Percentiles rank a stretch among this genome's conserved stretches.
Conservation (phyloP, 2,888 invertebrate species). For the Dioctria linearis region DNA sequence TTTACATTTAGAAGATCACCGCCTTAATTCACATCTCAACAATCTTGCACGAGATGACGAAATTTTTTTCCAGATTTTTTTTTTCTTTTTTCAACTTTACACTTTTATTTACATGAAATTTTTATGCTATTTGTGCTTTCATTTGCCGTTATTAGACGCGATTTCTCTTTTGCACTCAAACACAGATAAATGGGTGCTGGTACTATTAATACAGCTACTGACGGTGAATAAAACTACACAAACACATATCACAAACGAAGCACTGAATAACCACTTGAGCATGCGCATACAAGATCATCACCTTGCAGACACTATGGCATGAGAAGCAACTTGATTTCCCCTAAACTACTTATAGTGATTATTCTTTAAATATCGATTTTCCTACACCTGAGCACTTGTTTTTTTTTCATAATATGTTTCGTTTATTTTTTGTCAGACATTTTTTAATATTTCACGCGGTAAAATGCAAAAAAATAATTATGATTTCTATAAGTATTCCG, state of each 20-base stretch:
- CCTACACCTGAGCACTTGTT: slow-evolving; percentile 8
- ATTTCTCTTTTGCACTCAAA: slow-evolving; percentile 43
- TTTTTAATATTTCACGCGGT: slow-evolving; percentile 6
- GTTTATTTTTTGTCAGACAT: not conserved
- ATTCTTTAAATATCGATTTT: not conserved
- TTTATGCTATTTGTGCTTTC: slow-evolving; percentile 43
- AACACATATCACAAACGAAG: not conserved
- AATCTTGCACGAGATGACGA: no score
- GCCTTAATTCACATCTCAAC: no score
- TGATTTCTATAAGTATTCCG: slow-evolving; percentile 3
- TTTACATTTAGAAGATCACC: no score
- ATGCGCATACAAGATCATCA: slow-evolving; percentile 11
- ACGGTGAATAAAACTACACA: not conserved
- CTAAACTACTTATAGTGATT: not conserved
- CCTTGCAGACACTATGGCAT: not conserved
- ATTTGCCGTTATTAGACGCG: slow-evolving; percentile 40
- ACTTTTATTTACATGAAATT: slow-evolving; percentile 25
- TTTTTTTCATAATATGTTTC: not conserved
- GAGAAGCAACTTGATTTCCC: slow-evolving; percentile 3
- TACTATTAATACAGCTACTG: not conserved
- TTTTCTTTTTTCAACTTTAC: slow-evolving; percentile 22
- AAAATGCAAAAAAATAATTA: slow-evolving; percentile 6
- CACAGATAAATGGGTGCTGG: not conserved
- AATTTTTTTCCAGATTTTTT: not conserved
- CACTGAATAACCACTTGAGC: not conserved